Percentiles rank a stretch among this genome's conserved stretches.
Evolutionary conservation across 92 coral and sea anemone species (phyloP).

Genomic region (Chrysogorgia sp.): DNA sequence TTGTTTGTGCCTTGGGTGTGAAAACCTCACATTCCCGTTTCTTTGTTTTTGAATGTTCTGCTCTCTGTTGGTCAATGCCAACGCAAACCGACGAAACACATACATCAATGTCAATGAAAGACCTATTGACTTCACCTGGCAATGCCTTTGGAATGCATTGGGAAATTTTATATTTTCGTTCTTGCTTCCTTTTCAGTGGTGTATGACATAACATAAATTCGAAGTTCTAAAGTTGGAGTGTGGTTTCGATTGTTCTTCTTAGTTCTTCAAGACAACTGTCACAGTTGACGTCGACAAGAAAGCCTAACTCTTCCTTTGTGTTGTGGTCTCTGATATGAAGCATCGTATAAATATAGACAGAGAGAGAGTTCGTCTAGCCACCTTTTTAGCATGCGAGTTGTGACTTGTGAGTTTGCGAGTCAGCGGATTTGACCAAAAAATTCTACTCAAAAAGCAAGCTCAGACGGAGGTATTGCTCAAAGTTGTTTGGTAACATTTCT

Average conservation of each 20-base stretch:
- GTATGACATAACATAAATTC: constrained; percentile 3
- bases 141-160: constrained; percentile 22
- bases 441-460: too few relatives aligned
- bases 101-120: neutral
- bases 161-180: constrained; percentile 2
- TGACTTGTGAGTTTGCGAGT: too few relatives aligned
- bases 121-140: neutral
- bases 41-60: too few relatives aligned
- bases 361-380: too few relatives aligned
- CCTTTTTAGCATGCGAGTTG: too few relatives aligned
- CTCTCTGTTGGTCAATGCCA: too few relatives aligned
- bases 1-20: too few relatives aligned
- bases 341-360: too few relatives aligned
- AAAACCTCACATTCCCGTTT: too few relatives aligned
- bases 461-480: too few relatives aligned
- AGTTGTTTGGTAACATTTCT: too few relatives aligned
- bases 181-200: constrained; percentile 26
- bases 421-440: too few relatives aligned
- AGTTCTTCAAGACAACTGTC: constrained; percentile 6
- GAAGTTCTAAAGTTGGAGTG: neutral
- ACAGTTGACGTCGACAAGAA: neutral
- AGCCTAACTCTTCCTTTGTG: neutral
- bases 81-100: neutral
- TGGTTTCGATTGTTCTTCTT: neutral
- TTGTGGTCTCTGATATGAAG: constrained; percentile 7